Conservation (phyloP, 92 coral and sea anemone genomes). For the Heteractis magnifica region DNA sequence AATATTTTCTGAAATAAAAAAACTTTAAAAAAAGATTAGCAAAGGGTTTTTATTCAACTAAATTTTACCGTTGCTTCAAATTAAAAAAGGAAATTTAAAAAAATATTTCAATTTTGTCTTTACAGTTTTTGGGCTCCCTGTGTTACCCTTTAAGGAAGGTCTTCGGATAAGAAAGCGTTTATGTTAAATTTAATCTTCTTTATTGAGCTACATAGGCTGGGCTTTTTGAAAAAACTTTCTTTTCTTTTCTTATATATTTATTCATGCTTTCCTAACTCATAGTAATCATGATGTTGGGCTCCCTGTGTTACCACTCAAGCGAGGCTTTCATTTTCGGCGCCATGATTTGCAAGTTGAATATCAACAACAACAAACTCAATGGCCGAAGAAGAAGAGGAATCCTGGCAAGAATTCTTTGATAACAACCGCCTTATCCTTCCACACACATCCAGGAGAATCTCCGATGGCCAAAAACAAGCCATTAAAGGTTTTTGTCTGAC, state of each 20-base stretch:
- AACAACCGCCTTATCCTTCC: constrained; percentile 85
- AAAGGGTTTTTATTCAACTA: no score
- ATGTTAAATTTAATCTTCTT: no score
- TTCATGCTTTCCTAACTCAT: neutral
- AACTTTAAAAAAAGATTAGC: no score
- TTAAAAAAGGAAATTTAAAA: no score
- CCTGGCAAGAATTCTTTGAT: constrained; percentile 93
- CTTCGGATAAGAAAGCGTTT: no score
- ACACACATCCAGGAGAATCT: constrained; percentile 65
- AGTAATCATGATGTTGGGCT: neutral
- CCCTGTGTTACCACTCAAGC: constrained; percentile 25
- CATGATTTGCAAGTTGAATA: constrained; percentile 53
- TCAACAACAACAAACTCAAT: constrained; percentile 33
- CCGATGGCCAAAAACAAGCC: constrained; percentile 61
- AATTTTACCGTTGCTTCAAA: no score
- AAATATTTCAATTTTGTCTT: no score
- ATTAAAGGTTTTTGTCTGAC: constrained; percentile 70
- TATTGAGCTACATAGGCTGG: no score
- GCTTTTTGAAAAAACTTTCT: neutral
- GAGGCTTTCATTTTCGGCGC: constrained; percentile 68
- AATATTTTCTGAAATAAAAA: neutral
- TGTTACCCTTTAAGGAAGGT: no score
- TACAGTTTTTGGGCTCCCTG: no score
- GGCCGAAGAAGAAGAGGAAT: constrained; percentile 94
- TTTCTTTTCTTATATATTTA: neutral